These are phyloP conservation scores for Peribatodes rhomboidaria DNA, from an alignment of 2,888 invertebrate species.

Conservation along the genomic window DNA sequence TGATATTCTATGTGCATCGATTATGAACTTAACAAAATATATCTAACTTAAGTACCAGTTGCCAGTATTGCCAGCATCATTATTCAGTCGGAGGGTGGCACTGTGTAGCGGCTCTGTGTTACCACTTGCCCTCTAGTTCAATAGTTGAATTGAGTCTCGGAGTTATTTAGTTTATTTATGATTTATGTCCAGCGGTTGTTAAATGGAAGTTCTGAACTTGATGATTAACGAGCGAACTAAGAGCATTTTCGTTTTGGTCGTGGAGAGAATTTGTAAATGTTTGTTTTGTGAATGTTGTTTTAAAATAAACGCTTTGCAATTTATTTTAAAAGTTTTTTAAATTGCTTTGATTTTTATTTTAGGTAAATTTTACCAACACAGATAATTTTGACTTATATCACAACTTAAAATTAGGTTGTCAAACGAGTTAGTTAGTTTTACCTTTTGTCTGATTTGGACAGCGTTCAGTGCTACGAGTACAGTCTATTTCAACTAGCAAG, in stretches of 20 bases:
- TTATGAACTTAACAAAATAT: too few species aligned
- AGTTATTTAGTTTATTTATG: constrained; percentile 38
- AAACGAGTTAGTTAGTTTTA: too few species aligned
- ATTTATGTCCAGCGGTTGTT: constrained; percentile 32
- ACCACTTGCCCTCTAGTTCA: constrained; percentile 7
- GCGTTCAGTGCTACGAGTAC: too few species aligned
- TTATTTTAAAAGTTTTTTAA: background rate
- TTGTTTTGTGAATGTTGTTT: constrained; percentile 11
- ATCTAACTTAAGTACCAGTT: too few species aligned
- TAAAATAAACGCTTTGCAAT: constrained; percentile 3
- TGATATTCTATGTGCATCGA: too few species aligned
- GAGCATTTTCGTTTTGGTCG: constrained; percentile 4
- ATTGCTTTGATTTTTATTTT: too few species aligned
- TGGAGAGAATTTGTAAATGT: constrained; percentile 12
- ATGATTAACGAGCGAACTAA: constrained; percentile 35
- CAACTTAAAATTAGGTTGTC: too few species aligned
- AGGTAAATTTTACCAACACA: too few species aligned
- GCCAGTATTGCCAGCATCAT: background rate
- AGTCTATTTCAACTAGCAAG: too few species aligned
- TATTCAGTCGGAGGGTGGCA: constrained; percentile 16
- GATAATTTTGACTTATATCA: too few species aligned
- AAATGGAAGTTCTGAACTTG: constrained; percentile 30
- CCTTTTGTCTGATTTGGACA: too few species aligned
- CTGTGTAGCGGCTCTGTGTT: background rate
- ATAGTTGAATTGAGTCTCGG: constrained; percentile 25